phyloP scores from a whole-genome alignment of 2,113 vertebrate species.

The Emydura subglobosa region DNA sequence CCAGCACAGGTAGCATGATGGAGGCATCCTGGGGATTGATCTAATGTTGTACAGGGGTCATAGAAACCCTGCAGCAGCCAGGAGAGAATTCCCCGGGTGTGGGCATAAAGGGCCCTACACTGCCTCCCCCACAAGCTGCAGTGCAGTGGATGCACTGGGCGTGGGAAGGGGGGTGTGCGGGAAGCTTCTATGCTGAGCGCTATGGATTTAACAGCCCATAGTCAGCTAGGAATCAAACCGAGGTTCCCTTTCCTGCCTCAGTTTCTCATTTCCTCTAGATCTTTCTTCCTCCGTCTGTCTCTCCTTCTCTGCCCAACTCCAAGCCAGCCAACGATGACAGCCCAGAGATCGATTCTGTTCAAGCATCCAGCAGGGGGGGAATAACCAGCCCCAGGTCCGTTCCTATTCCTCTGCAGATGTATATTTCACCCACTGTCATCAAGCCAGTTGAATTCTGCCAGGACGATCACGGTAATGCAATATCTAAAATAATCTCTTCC shows the following conservation, averaged over 20 bases:
- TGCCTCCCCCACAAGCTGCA: background rate
- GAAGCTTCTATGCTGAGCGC: background rate
- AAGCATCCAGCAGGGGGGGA: background rate
- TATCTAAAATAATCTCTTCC: background rate
- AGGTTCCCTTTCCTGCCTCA: background rate
- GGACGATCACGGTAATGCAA: background rate
- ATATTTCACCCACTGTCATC: background rate
- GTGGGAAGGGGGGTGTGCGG: background rate
- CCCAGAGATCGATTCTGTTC: background rate
- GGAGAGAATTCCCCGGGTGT: background rate
- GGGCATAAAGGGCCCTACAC: background rate
- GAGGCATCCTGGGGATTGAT: background rate
- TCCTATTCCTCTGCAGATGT: background rate
- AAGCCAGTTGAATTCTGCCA: rapidly evolving
- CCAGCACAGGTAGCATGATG: background rate
- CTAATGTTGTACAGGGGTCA: background rate
- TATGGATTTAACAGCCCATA: background rate
- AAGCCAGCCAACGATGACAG: background rate
- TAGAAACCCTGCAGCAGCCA: background rate
- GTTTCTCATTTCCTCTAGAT: background rate
- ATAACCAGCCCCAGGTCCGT: background rate
- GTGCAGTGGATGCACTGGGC: no score
- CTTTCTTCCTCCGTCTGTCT: background rate
- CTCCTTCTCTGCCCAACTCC: background rate
- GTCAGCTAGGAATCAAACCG: background rate